phyloP scores from a whole-genome alignment of 1,140 invertebrate genomes.

The Trialeurodes vaporariorum region DNA sequence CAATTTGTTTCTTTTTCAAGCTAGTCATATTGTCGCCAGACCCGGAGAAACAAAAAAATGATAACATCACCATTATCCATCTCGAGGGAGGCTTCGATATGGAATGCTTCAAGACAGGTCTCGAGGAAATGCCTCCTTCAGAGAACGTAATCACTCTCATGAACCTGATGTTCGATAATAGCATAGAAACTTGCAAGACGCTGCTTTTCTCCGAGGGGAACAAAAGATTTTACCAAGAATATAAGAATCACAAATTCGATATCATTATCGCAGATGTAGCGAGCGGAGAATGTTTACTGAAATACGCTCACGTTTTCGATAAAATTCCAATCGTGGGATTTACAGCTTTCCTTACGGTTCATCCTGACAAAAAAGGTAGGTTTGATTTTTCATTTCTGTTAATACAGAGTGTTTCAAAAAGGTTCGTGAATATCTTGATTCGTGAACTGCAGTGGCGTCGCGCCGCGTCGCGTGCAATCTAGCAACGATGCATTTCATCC shows the following conservation, averaged over 20 bases:
- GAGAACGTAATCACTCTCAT: too few relatives aligned
- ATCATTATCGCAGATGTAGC: neutral
- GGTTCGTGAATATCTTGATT: too few relatives aligned
- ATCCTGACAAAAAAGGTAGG: too few relatives aligned
- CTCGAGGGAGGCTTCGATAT: neutral
- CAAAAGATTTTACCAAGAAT: neutral
- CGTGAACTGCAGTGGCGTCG: too few relatives aligned
- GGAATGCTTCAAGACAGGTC: neutral
- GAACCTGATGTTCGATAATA: too few relatives aligned
- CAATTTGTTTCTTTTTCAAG: too few relatives aligned
- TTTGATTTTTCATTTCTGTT: too few relatives aligned
- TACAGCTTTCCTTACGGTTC: neutral
- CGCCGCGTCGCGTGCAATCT: too few relatives aligned
- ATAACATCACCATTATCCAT: neutral
- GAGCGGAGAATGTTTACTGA: neutral
- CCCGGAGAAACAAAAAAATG: neutral
- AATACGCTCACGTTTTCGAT: neutral
- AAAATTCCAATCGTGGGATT: neutral
- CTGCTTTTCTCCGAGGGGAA: neutral
- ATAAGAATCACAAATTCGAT: neutral
- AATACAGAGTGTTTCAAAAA: too few relatives aligned
- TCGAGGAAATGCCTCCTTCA: neutral
- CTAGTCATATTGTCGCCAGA: neutral
- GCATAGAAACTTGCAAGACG: too few relatives aligned
- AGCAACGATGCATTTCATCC: too few relatives aligned